These are phyloP conservation scores for Microdon myrmicae DNA, from an alignment of 2,888 invertebrate genomes.

Conservation along the genomic window DNA sequence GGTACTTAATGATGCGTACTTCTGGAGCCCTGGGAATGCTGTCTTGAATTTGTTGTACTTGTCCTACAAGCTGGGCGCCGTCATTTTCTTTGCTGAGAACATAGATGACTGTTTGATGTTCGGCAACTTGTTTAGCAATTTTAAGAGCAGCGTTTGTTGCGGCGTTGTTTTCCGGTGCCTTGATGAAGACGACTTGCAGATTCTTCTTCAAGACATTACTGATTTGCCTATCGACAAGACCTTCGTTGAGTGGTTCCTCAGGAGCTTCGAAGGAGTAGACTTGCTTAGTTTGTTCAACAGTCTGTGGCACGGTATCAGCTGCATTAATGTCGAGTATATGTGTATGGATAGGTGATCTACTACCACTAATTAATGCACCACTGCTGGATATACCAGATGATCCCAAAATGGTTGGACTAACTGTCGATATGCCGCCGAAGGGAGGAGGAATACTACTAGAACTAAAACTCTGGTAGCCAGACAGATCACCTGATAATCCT, in stretches of 20 bases:
- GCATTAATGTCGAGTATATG: neutral
- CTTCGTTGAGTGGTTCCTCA: conserved; percentile 57
- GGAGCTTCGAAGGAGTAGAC: conserved; percentile 58
- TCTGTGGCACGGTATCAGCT: conserved; percentile 46
- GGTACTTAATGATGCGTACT: conserved; percentile 62
- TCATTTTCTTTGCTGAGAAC: conserved; percentile 59
- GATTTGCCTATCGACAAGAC: conserved; percentile 53
- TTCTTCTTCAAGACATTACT: conserved; percentile 55
- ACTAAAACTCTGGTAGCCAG: too few relatives aligned
- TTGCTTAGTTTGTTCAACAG: conserved; percentile 56
- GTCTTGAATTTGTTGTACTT: conserved; percentile 57
- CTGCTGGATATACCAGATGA: conserved; percentile 1
- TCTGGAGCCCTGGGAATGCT: conserved; percentile 57
- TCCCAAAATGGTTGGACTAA: neutral
- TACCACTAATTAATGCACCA: neutral
- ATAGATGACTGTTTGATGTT: conserved; percentile 60
- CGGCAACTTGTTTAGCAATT: conserved; percentile 59
- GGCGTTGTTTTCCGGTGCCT: conserved; percentile 59
- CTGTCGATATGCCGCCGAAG: too few relatives aligned
- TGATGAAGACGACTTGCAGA: conserved; percentile 59
- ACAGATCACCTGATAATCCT: too few relatives aligned
- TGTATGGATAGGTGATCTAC: neutral
- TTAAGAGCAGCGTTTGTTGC: conserved; percentile 58
- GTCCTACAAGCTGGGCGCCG: conserved; percentile 56
- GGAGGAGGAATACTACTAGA: too few relatives aligned